Percentiles rank a stretch among this genome's conserved stretches.
phyloP scores from a whole-genome alignment of 2,888 invertebrate genomes.

The Smittia aterrima region DNA sequence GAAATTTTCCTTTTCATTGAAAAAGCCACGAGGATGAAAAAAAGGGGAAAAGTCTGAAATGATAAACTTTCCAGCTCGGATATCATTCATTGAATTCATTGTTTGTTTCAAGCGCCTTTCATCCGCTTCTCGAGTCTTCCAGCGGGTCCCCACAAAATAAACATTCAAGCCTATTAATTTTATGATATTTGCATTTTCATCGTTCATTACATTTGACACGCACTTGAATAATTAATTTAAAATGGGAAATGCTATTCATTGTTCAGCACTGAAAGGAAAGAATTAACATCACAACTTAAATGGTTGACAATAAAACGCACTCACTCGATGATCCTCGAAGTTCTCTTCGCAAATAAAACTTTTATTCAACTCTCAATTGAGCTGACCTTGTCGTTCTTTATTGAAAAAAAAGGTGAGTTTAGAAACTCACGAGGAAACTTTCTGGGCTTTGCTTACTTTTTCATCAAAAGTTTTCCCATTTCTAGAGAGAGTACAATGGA shows the following conservation, averaged over 20 bases:
- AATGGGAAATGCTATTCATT: background rate
- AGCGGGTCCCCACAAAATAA: background rate
- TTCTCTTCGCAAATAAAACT: too few relatives aligned
- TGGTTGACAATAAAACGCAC: conserved; percentile 13
- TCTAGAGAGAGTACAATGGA: background rate
- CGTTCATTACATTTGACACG: conserved; percentile 37
- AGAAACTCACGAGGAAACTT: too few relatives aligned
- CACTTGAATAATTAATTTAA: conserved; percentile 40
- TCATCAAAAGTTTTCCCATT: too few relatives aligned
- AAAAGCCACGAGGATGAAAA: background rate
- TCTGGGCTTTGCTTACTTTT: too few relatives aligned
- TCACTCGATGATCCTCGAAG: conserved; percentile 13
- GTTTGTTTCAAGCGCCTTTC: too few relatives aligned
- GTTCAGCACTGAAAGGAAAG: background rate
- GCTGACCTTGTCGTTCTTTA: too few relatives aligned
- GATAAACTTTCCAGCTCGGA: too few relatives aligned
- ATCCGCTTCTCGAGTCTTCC: too few relatives aligned
- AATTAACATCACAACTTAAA: conserved; percentile 9
- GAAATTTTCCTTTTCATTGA: background rate
- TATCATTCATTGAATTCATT: too few relatives aligned
- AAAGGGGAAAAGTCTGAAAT: background rate
- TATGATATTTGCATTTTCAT: conserved; percentile 39
- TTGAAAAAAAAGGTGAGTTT: too few relatives aligned
- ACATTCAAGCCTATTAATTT: conserved; percentile 31
- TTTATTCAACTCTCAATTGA: too few relatives aligned